Evolutionary conservation across 2,888 invertebrate species (phyloP).

Genomic region (Calliopum simillimum): DNA sequence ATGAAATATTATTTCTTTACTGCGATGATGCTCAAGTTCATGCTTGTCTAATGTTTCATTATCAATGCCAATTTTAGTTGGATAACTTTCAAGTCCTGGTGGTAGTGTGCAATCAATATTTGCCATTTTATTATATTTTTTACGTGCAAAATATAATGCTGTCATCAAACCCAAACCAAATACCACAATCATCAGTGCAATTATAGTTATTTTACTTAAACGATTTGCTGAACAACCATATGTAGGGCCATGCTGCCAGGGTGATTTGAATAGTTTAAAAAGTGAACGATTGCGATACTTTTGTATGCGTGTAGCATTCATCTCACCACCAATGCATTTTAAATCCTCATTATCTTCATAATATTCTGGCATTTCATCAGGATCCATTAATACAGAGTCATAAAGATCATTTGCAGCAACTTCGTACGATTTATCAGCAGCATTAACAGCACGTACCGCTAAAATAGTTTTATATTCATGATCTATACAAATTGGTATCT

Average conservation of each 20-base stretch:
- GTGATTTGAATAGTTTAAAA: slow-evolving; percentile 53
- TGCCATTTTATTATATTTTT: slow-evolving; percentile 61
- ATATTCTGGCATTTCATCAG: slow-evolving; percentile 3
- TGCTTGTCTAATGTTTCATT: slow-evolving; percentile 41
- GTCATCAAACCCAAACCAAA: slow-evolving; percentile 44
- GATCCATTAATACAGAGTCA: neutral
- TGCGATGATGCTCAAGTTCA: slow-evolving; percentile 32
- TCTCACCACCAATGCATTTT: slow-evolving; percentile 36
- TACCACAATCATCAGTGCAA: slow-evolving; percentile 45
- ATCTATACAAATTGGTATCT: slow-evolving; percentile 49
- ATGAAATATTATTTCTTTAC: slow-evolving; percentile 47
- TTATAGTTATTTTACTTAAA: slow-evolving; percentile 47
- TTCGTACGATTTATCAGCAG: slow-evolving; percentile 43
- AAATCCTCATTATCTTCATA: slow-evolving; percentile 40
- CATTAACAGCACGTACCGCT: slow-evolving; percentile 63
- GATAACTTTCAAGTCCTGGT: slow-evolving; percentile 56
- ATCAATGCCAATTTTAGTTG: slow-evolving; percentile 47
- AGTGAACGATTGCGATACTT: slow-evolving; percentile 44
- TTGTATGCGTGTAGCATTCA: slow-evolving; percentile 29
- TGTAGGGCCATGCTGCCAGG: slow-evolving; percentile 49
- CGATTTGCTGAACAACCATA: slow-evolving; percentile 47
- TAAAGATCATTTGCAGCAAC: neutral
- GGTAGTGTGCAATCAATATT: slow-evolving; percentile 60
- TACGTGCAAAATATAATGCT: slow-evolving; percentile 50
- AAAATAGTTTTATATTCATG: slow-evolving; percentile 49